Evolutionary conservation across 1,140 invertebrate genomes (phyloP), one percentile per base, ranked within the genome.

Genomic region (Centruroides sculpturatus): DNA sequence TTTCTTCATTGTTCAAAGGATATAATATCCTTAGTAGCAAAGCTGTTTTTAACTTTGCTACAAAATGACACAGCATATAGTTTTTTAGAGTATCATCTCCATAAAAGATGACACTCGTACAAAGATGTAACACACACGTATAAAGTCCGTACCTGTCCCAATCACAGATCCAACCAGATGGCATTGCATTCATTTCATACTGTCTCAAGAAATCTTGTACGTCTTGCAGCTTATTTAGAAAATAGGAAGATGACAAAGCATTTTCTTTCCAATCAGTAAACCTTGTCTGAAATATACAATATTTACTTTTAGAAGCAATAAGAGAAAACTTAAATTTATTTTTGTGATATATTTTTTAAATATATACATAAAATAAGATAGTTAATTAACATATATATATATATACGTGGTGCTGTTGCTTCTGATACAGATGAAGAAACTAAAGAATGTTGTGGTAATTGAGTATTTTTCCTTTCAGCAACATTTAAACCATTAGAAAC

Each of bases 91-190:
- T 34, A 66, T 55, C 46, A 35, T 35, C 34, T 52, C 13, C 46
- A 56, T 52, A 59, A 54, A 47, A 60, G 52, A 63, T 41, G 41
- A 41, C 41, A 41, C 41, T 41, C 41, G 8, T 41, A 59, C 56
- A 61, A 56, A 59, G 57, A 56, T 59, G 59, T 51, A 51, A 64
- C 61, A 63, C 64, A 63, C 59, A 66, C 57, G 66, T 65, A 69
- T 69, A 59, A 49, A 68, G 69, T 72, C 69, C 78, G 73, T 85
- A 86, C 83, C 83, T 85, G 81, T 85, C 81, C 84, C 84, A 86
- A 65, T 82, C 78, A 72, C 83, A 82, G 56, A 77, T 75, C 83
- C 83, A 86, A 66, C 83, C 83, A 36, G 75, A 71, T 9, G 83
- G 83, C n/a, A 81, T 79, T 9, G 81, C 82, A 48, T 56, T 49